A percentile compares a stretch with the other conserved stretches of the same genome.
Conservation (phyloP, 2,113 vertebrate genomes). For the Kobus ellipsiprymnus region DNA sequence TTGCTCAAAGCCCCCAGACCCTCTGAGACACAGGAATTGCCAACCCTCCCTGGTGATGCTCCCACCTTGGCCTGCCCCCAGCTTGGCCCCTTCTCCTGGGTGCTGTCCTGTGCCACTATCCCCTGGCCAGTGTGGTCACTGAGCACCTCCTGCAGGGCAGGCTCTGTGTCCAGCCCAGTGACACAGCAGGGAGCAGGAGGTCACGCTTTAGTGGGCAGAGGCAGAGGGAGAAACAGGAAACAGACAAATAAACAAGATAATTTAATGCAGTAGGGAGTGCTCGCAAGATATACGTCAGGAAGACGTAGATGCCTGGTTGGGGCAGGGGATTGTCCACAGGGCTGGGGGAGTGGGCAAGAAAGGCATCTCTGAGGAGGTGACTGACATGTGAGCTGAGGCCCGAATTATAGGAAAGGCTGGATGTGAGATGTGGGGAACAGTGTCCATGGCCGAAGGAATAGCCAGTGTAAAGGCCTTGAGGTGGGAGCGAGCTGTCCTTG, state of each 20-base stretch:
- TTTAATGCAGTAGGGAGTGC: background rate
- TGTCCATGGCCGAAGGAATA: background rate
- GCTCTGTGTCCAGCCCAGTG: rapidly evolving
- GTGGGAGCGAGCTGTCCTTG: background rate
- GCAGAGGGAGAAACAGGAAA: background rate
- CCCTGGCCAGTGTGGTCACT: background rate
- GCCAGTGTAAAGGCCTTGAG: background rate
- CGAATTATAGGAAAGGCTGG: background rate
- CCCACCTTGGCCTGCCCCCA: background rate
- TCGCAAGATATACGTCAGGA: background rate
- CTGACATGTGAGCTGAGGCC: background rate
- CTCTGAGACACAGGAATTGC: background rate
- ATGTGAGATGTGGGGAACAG: background rate
- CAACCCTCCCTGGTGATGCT: background rate
- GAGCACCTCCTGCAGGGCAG: background rate
- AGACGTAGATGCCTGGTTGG: too few relatives aligned
- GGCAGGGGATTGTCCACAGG: too few relatives aligned
- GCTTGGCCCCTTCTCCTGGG: background rate
- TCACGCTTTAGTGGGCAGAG: background rate
- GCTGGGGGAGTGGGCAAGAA: background rate
- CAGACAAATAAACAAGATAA: background rate
- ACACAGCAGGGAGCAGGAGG: background rate
- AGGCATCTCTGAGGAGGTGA: background rate
- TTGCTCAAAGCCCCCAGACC: background rate
- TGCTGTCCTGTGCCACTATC: rapidly evolving